Conservation (phyloP, 23 tunicate species). For the Botrylloides violaceus region DNA sequence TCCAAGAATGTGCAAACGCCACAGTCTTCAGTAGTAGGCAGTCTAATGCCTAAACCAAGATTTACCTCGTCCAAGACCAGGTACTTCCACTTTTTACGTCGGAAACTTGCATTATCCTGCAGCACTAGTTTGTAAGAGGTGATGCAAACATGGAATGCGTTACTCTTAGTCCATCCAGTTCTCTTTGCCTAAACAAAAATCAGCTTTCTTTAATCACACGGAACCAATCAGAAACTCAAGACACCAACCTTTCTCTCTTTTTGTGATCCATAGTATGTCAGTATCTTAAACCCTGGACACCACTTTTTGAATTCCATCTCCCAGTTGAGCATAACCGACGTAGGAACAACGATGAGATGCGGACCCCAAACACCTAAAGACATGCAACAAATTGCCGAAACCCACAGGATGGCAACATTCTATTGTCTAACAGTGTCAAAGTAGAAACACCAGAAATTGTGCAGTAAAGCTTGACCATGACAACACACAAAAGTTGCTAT, state of each 20-base stretch:
- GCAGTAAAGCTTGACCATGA: too few species aligned
- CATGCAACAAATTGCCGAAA: too few species aligned
- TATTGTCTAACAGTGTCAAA: too few species aligned
- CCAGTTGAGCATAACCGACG: conserved; percentile 97
- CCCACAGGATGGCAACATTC: too few species aligned
- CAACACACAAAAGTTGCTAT: too few species aligned
- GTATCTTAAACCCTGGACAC: conserved; percentile 96
- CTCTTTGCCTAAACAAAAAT: conserved; percentile 53
- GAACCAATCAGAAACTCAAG: conserved; percentile 11
- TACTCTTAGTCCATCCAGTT: conserved; percentile 90
- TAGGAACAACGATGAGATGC: conserved; percentile 94
- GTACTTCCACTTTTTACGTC: conserved; percentile 90
- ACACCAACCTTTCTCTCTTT: conserved; percentile 84
- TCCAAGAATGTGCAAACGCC: conserved; percentile 7
- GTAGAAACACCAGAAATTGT: not conserved
- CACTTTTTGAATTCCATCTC: conserved; percentile 99
- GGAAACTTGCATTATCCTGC: conserved; percentile 76
- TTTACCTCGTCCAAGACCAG: conserved; percentile 85
- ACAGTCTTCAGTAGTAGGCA: not conserved
- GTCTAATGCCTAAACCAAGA: not conserved
- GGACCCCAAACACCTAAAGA: conserved; percentile 99
- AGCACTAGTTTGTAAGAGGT: conserved; percentile 87
- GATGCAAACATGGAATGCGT: conserved; percentile 88
- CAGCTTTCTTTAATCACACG: not conserved
- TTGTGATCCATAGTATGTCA: conserved; percentile 91